Percentiles rank a stretch among this genome's conserved stretches.
These are phyloP conservation scores for Thamnophis sirtalis DNA, from an alignment of 2,113 vertebrate species.

Conservation along the genomic window DNA sequence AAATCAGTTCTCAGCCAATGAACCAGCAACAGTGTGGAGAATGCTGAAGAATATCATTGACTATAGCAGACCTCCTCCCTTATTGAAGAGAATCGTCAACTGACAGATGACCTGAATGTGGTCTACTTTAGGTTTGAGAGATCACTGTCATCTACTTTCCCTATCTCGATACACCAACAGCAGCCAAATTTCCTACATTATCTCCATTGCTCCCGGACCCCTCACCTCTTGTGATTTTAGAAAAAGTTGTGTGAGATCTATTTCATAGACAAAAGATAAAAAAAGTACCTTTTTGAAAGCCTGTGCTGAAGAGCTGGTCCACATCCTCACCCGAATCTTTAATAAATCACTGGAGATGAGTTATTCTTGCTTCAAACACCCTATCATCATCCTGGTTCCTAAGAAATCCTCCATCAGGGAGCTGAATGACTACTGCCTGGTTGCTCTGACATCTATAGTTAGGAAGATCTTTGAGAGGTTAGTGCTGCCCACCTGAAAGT, in stretches of 20 bases:
- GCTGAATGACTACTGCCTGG: neutral
- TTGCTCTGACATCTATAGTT: too few relatives aligned
- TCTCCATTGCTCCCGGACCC: neutral
- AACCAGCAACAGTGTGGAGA: too few relatives aligned
- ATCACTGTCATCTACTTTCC: too few relatives aligned
- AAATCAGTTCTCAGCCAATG: too few relatives aligned
- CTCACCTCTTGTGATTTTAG: neutral
- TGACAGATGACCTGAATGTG: too few relatives aligned
- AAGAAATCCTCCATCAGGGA: neutral
- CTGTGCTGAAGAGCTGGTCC: neutral
- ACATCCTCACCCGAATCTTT: neutral
- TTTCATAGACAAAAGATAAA: neutral
- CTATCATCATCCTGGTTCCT: neutral
- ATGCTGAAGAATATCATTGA: too few relatives aligned
- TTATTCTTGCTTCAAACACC: neutral
- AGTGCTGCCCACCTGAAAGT: too few relatives aligned
- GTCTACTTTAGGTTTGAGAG: too few relatives aligned
- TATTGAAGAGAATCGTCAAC: too few relatives aligned
- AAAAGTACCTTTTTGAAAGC: neutral
- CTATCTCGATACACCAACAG: neutral
- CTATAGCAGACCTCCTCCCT: too few relatives aligned
- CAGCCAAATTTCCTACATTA: neutral
- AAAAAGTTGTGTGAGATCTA: neutral
- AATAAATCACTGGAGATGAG: too few relatives aligned
- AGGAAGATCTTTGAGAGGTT: too few relatives aligned